These are phyloP conservation scores for Varroa destructor DNA, from an alignment of 1,140 invertebrate genomes.

Conservation along the genomic window DNA sequence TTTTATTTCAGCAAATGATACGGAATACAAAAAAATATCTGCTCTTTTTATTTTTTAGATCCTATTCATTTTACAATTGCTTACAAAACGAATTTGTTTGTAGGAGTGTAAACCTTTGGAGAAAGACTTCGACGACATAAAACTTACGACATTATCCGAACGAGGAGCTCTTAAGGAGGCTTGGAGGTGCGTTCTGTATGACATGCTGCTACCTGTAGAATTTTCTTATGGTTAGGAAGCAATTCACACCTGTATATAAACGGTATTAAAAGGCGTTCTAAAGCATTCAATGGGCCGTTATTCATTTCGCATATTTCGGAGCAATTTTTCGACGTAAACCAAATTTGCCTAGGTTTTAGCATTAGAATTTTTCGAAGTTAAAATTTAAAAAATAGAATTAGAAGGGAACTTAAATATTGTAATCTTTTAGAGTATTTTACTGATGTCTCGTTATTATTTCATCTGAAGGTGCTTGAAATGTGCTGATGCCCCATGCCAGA, in stretches of 20 bases:
- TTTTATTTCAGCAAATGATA: too few relatives aligned
- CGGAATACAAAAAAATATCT: too few relatives aligned
- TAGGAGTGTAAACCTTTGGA: slow-evolving; percentile 56
- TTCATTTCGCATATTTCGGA: too few relatives aligned
- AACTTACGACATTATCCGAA: slow-evolving; percentile 90
- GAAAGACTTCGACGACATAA: slow-evolving; percentile 92
- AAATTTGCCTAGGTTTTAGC: not conserved
- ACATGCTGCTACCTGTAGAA: not conserved
- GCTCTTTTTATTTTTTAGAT: too few relatives aligned
- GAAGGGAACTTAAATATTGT: not conserved
- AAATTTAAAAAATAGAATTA: not conserved
- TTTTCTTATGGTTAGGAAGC: not conserved
- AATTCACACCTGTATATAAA: too few relatives aligned
- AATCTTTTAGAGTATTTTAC: not conserved
- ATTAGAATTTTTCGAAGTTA: not conserved
- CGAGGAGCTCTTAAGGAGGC: slow-evolving; percentile 80
- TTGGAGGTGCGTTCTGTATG: slow-evolving; percentile 41
- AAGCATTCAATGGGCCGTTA: too few relatives aligned
- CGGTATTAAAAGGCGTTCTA: too few relatives aligned
- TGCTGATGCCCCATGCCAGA: slow-evolving; percentile 94
- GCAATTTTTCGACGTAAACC: too few relatives aligned
- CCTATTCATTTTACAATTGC: too few relatives aligned
- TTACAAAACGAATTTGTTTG: slow-evolving; percentile 33
- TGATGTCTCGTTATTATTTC: not conserved
- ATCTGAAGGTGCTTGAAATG: slow-evolving; percentile 72